A percentile compares a stretch with the other conserved stretches of the same genome.
These are phyloP conservation scores for Scaptomyza graminum DNA, from an alignment of 1,140 invertebrate genomes.

Conservation along the genomic window DNA sequence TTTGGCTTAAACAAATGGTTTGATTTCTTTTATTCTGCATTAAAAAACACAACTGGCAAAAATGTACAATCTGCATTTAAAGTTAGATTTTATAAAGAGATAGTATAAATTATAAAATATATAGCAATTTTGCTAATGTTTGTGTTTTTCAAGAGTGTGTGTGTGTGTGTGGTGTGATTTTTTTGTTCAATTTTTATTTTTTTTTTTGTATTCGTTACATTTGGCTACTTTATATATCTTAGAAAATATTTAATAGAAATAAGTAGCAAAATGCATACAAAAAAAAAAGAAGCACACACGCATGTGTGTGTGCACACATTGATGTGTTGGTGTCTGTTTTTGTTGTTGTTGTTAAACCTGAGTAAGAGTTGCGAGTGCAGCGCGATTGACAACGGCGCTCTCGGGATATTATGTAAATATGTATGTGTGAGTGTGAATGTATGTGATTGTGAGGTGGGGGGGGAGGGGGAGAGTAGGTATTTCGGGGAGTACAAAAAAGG, in stretches of 20 bases:
- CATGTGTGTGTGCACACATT: slow-evolving; percentile 8
- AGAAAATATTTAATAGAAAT: too few relatives aligned
- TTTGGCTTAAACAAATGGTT: slow-evolving; percentile 59
- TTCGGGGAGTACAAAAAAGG: slow-evolving; percentile 21
- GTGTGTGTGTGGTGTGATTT: slow-evolving; percentile 36
- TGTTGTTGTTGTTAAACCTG: slow-evolving; percentile 51
- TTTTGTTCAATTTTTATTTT: neutral
- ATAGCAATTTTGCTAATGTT: slow-evolving; percentile 54
- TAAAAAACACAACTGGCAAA: slow-evolving; percentile 72
- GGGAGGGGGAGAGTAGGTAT: neutral
- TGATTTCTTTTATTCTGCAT: slow-evolving; percentile 39
- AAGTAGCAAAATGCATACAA: too few relatives aligned
- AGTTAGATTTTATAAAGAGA: slow-evolving; percentile 26
- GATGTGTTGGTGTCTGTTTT: slow-evolving; percentile 34
- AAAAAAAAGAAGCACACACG: too few relatives aligned
- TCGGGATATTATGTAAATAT: neutral
- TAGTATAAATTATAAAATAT: slow-evolving; percentile 61
- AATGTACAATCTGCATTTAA: slow-evolving; percentile 55
- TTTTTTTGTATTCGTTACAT: too few relatives aligned
- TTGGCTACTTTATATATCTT: too few relatives aligned
- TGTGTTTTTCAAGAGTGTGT: slow-evolving; percentile 30
- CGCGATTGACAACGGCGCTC: neutral
- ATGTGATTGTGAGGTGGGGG: neutral
- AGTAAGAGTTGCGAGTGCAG: slow-evolving; percentile 42
- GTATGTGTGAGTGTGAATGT: slow-evolving; percentile 1